Base-by-base conservation (phyloP, 2,888 invertebrate species). In the Ichneumon xanthorius region DNA sequence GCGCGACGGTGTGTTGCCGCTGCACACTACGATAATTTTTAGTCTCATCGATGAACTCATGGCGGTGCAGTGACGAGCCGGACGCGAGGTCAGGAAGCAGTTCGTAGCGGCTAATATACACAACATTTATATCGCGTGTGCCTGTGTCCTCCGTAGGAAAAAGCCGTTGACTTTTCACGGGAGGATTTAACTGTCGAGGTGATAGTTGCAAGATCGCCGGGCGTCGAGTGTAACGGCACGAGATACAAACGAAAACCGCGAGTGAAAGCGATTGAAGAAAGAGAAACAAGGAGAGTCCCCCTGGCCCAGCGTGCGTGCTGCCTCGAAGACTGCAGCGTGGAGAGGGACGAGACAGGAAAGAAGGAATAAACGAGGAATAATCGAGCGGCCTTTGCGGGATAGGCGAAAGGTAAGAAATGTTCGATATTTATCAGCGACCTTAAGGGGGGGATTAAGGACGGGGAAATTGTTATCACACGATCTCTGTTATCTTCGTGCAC, bases 61-160 rank as follows among this genome's bases (percentile, higher is more conserved):
- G 89, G 88, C 88, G 89, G 89, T 89, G 90, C 89, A 88, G 88
- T 89, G 89, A 89, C 88, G 88, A 88, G 85, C 83, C 87, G 87
- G 80, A 88, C 85, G 88, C 87, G 88, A 88, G 78, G 85, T 86
- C 89, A 88, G 88, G 87, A 90, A 91, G 86, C 90, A 85, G 86
- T 86, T 88, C 65, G 55, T 58, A 76, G 71, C 75, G 48, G 73
- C 73, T 75, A 63, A 76, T 65, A 76, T 65, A 45, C 26, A 85
- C 79, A 37, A 76, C 22, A 58, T 67, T 37, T 14, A 40, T 30
- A 30, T 72, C 78, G 68, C 58, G 78, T 67, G 78, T 77, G 82
- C 65, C 77, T 67, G 77, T 65, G 70, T 63, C 33, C 37, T 58
- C 55, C 53, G 50, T 33, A 50, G 61, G 53, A 65, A 65, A 71